Base-by-base conservation (phyloP, 2,113 vertebrate genomes). In the Tringa solitaria region DNA sequence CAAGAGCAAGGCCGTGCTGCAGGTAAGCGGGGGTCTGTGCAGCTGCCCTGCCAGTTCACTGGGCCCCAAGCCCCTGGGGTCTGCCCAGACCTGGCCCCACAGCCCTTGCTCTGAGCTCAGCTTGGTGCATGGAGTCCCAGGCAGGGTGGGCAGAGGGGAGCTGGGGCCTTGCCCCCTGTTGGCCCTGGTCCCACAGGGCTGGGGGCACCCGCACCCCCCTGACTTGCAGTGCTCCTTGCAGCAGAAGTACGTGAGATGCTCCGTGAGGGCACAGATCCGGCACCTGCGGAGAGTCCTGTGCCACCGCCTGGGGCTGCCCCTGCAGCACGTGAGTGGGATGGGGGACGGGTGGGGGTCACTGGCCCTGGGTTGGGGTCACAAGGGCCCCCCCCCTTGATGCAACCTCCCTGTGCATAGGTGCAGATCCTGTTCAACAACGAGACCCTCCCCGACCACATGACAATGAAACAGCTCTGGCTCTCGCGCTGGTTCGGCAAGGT, bases 191-290 rank as follows among this genome's bases (percentile, higher is more conserved):
- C 33, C 10, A 0, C 0, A 3, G 17, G 7, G 5, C 9, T 13
- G 13, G 22, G 12, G 32, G 20, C 4, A 4, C 41, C 53, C 1
- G 1, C 45, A 11, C 6, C 22, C 32, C 61, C 54, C n/a, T 74
- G 35, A 54, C 63, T 14, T 4, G 1, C 76, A 53, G 17, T 92
- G 64, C 37, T 56, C 26, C 27, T 28, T 5, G 12, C 98, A 99
- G 99, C 99, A 99, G 96, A 99, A 99, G 95, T 99, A 99, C 43
- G 98, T 99, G 32, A 98, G 99, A 48, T 99, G 99, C 93, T 99
- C 99, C 0, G 99, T 99, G 45, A 98, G 99, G 95, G 99, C 99
- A 0, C 99, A 99, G 94, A 99, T 99, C 65, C 98, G 98, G 60
- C 99, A 99, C 97, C 98, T 99, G 94, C 98, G 99, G 84, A 98